Percentiles rank a stretch among this genome's conserved stretches.
Evolutionary conservation across 2,797 vertebrate species (phyloP).

Genomic region (Peromyscus attwateri): DNA sequence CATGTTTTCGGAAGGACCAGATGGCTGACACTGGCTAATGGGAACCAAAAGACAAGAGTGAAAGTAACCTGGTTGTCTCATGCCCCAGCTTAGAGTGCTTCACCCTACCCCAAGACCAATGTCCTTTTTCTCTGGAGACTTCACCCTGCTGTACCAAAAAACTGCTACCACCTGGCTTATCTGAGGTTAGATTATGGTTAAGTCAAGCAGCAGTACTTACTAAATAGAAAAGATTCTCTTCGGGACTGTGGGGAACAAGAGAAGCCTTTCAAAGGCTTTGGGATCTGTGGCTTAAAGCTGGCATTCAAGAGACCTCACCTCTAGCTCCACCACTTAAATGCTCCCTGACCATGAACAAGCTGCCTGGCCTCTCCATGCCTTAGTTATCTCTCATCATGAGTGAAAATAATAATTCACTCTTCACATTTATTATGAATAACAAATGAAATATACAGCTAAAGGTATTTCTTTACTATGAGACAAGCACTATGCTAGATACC

Average conservation of each 20-base stretch:
- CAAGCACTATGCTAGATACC: constrained; percentile 36
- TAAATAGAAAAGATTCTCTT: constrained; percentile 46
- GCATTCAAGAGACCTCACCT: constrained; percentile 49
- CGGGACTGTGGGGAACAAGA: constrained; percentile 18
- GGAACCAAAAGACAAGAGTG: constrained; percentile 84
- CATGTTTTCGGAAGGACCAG: constrained; percentile 86
- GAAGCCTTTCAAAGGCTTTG: constrained; percentile 39
- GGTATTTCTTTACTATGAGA: constrained; percentile 3
- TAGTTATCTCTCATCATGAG: constrained; percentile 58
- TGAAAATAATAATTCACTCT: constrained; percentile 44
- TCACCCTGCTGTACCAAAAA: constrained; percentile 57
- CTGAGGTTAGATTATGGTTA: constrained; percentile 64
- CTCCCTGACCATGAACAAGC: constrained; percentile 49
- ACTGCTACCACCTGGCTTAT: constrained; percentile 52
- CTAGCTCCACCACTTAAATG: not conserved
- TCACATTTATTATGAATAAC: not conserved
- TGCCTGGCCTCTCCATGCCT: constrained; percentile 59
- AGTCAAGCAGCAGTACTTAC: constrained; percentile 50
- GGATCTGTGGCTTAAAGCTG: constrained; percentile 46
- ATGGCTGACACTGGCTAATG: constrained; percentile 85
- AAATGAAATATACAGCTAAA: not conserved
- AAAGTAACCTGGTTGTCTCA: constrained; percentile 80
- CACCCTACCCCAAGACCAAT: constrained; percentile 69
- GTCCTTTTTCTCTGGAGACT: constrained; percentile 72
- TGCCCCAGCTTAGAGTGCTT: constrained; percentile 77